Conservation (phyloP, 2,797 vertebrate species). For the Lophius americanus region DNA sequence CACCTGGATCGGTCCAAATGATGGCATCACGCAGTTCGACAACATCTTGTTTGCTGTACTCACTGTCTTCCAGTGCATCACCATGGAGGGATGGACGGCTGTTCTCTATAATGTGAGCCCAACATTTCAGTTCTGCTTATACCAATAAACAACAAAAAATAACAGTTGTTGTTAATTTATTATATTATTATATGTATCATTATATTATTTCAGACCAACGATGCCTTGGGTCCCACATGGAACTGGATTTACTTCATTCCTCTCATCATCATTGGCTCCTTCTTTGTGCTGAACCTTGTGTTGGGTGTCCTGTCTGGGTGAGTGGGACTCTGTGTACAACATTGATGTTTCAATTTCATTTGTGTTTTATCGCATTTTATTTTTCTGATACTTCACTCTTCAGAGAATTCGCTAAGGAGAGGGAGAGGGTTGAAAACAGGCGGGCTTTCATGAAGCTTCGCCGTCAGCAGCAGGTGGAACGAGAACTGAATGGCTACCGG, state of each 20-base stretch:
- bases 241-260: constrained; percentile 99
- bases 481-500: constrained; percentile 95
- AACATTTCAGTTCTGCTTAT: not conserved
- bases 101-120: constrained; percentile 95
- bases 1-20: constrained; percentile 96
- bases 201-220: constrained; percentile 90
- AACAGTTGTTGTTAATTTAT: not conserved
- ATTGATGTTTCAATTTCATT: not conserved
- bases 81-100: constrained; percentile 99
- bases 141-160: not conserved
- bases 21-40: constrained; percentile 98
- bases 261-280: constrained; percentile 99
- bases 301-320: constrained; percentile 98
- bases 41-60: constrained; percentile 99
- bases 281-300: constrained; percentile 98
- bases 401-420: constrained; percentile 99
- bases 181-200: constrained; percentile 6
- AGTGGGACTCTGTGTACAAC: constrained; percentile 59
- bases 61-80: constrained; percentile 99
- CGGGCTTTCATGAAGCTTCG: constrained; percentile 98
- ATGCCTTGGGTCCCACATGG: constrained; percentile 96
- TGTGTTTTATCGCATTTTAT: not conserved
- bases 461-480: constrained; percentile 96
- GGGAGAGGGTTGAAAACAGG: constrained; percentile 97
- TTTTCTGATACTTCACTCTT: constrained; percentile 29